Percentiles rank a stretch among this genome's conserved stretches.
These are phyloP conservation scores for Hydrochoerus hydrochaeris DNA, from an alignment of 2,113 vertebrate genomes.

Conservation along the genomic window DNA sequence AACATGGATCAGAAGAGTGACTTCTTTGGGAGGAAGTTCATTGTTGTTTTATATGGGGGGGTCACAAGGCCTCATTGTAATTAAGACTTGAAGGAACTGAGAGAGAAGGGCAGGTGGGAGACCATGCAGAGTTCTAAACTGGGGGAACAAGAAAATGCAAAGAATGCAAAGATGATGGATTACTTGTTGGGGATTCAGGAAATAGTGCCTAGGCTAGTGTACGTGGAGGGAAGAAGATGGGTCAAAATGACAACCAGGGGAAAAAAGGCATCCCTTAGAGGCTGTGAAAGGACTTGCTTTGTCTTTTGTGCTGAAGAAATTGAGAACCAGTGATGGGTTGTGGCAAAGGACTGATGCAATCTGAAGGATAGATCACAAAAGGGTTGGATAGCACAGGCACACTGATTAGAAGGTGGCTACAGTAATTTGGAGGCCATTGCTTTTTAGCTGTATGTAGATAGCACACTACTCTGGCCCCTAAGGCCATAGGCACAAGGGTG, in stretches of 20 bases:
- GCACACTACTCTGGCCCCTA: not conserved
- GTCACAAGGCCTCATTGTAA: not conserved
- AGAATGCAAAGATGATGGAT: not conserved
- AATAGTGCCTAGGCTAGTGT: not conserved
- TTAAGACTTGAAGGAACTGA: not conserved
- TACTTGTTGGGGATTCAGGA: not conserved
- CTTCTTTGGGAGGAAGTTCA: not conserved
- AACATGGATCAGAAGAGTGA: not conserved
- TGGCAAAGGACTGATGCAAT: not conserved
- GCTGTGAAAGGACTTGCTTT: not conserved
- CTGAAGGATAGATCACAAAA: not conserved
- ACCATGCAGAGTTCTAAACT: not conserved
- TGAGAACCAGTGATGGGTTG: not conserved
- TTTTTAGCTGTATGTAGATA: not conserved
- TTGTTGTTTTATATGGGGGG: not conserved
- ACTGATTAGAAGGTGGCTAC: not conserved
- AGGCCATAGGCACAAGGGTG: not conserved
- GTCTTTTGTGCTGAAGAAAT: not conserved
- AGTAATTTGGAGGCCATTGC: not conserved
- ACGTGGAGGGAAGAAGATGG: not conserved
- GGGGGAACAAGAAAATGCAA: not conserved
- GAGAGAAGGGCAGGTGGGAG: not conserved
- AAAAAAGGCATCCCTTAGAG: not conserved
- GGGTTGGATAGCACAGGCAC: not conserved
- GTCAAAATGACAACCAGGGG: not conserved